Evolutionary conservation across 2,113 vertebrate genomes (phyloP), one percentile per base, ranked within the genome.

Genomic region (Tetrao urogallus): DNA sequence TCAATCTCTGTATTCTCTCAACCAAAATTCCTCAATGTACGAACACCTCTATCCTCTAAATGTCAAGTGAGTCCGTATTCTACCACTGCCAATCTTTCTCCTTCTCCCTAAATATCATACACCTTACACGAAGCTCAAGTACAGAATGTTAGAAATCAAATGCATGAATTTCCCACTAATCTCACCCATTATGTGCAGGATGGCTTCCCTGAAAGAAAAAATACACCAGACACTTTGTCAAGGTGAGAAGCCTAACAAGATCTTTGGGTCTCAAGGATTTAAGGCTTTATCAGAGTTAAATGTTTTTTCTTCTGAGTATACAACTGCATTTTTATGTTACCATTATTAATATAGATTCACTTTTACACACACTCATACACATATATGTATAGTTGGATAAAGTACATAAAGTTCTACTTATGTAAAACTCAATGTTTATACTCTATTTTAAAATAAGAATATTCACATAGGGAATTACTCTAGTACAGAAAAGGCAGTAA

Each of bases 401-500:
- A 11, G 71, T 3, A 34, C 32, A 47, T 15, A 36, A 8, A 69
- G 38, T 67, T 47, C 65, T n/a, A 43, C 10, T 40, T 60, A 58
- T 36, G 79, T 18, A 80, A 79, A 76, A 34, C 1, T 15, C 27
- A 73, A 58, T 67, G 87, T 80, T 45, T 13, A 30, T 21, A 65
- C 24, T 48, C 32, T 67, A 64, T 38, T 83, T 82, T 57, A 86
- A 74, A 94, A 71, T 52, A 74, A 81, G 64, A 86, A 67, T 78
- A 86, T 54, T 71, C 88, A 83, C 82, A 57, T 1, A 15, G 43
- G 69, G 30, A 50, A 77, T 78, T 78, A 72, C 57, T 81, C 34
- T 42, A 86, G 52, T 22, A 50, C 16, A 88, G 73, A 71, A 93
- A 72, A 86, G 16, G 70, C 57, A 94, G 57, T 95, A 94, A 94